These are phyloP conservation scores for Thalassoma bifasciatum DNA, from an alignment of 2,113 vertebrate species.

Conservation along the genomic window DNA sequence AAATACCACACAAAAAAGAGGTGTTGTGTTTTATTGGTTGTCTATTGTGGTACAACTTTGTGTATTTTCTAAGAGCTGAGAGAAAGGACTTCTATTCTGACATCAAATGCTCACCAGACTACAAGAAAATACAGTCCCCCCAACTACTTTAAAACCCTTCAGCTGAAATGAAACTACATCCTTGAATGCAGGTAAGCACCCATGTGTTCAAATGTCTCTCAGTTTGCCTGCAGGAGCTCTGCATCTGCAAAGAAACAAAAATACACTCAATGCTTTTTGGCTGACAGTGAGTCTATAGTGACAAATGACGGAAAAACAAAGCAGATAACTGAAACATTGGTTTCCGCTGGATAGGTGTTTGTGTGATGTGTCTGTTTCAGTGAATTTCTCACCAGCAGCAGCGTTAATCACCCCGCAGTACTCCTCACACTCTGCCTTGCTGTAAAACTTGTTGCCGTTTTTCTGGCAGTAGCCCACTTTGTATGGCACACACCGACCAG, in stretches of 20 bases:
- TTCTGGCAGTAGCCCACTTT: constrained; percentile 84
- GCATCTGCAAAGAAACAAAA: constrained; percentile 36
- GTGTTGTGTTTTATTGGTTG: constrained; percentile 27
- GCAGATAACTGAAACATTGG: too few relatives aligned
- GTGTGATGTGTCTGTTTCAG: not conserved
- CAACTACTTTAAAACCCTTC: too few relatives aligned
- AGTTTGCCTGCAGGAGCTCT: constrained; percentile 52
- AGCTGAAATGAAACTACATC: not conserved
- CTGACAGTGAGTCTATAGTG: not conserved
- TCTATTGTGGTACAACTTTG: not conserved
- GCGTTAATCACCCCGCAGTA: constrained; percentile 87
- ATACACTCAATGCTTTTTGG: not conserved
- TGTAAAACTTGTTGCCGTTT: constrained; percentile 96
- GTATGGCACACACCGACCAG: constrained; percentile 87
- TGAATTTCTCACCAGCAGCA: constrained; percentile 85
- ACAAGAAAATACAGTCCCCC: not conserved
- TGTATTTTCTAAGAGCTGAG: not conserved
- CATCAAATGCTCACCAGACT: not conserved
- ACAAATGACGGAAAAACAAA: not conserved
- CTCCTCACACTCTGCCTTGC: constrained; percentile 93
- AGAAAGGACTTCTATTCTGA: not conserved
- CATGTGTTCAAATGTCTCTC: constrained; percentile 21
- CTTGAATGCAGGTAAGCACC: not conserved
- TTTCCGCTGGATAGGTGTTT: too few relatives aligned
- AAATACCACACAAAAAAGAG: not conserved